Evolutionary conservation across 2,113 vertebrate species (phyloP), one percentile per base, ranked within the genome.

Genomic region (Salvelinus alpinus): DNA sequence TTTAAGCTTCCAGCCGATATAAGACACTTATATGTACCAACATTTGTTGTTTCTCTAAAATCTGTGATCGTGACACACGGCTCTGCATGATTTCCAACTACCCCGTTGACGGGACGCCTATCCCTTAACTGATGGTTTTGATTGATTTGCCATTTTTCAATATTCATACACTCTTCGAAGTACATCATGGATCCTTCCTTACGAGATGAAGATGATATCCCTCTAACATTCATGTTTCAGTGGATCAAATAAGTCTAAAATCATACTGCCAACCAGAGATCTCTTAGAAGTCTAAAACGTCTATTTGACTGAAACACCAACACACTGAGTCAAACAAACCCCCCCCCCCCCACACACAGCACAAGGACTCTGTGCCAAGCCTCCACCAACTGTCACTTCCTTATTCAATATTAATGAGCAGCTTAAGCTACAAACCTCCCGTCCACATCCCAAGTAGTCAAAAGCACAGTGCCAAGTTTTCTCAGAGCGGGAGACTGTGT

Each of bases 331-430:
- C 70, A 11, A 44, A 11, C 87, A 85, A 82, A 66, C 82, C 79
- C 84, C 76, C 31, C 78, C 71, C 71, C 78, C 77, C 77, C 16
- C 5, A 62, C 60, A 5, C 5, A 64, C 62, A 27, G 82, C 84
- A 77, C 85, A 81, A 83, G 67, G 59, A 78, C 71, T 22, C 29
- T 20, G 57, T 86, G 86, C 89, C 87, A 91, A 89, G 81, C 89
- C 79, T 54, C 71, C 70, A 86, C 89, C 87, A 90, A 86, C 91
- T 87, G 89, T 64, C 22, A 64, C n/a, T 70, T 71, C 47, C 65
- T 48, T 57, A 27, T 51, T 34, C 27, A 73, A 71, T 90, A 90
- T 89, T 90, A 86, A 92, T 91, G 88, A 92, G 84, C 68, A 67
- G 44, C 87, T 88, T 83, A 81, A 72, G 80, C 14, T 78, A 82